phyloP scores from a whole-genome alignment of 2,888 invertebrate species.

The Drosophila incognita region DNA sequence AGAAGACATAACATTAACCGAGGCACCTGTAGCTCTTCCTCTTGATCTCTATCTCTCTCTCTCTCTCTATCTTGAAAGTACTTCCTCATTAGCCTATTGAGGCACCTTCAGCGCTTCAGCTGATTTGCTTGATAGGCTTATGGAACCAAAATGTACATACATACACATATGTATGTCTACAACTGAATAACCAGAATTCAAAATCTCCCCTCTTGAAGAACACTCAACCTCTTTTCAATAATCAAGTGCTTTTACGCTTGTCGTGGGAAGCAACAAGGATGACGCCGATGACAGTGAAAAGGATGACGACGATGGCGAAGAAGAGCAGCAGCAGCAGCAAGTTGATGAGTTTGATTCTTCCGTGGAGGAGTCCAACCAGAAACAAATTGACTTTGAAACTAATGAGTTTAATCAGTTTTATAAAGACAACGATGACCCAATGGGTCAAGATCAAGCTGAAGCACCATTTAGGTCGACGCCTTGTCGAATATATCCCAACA shows the following conservation, averaged over 20 bases:
- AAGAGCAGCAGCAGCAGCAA: neutral
- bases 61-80: slow-evolving; percentile 26
- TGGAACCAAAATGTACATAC: slow-evolving; percentile 11
- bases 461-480: slow-evolving; percentile 38
- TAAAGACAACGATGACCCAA: too few relatives aligned
- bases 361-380: slow-evolving; percentile 16
- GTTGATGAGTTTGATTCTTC: slow-evolving; percentile 14
- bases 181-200: slow-evolving; percentile 6
- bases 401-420: too few relatives aligned
- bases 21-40: slow-evolving; percentile 21
- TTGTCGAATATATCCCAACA: slow-evolving; percentile 64
- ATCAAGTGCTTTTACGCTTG: too few relatives aligned
- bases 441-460: too few relatives aligned
- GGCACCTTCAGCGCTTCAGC: slow-evolving; percentile 36
- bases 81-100: slow-evolving; percentile 57
- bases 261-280: slow-evolving; percentile 27
- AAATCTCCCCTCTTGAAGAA: neutral
- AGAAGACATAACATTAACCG: slow-evolving; percentile 17
- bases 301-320: slow-evolving; percentile 29
- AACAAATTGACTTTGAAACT: slow-evolving; percentile 21
- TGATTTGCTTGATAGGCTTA: slow-evolving; percentile 54
- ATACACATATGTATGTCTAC: neutral
- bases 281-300: slow-evolving; percentile 17
- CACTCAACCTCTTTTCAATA: neutral
- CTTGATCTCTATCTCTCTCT: neutral